Evolutionary conservation across 2,113 vertebrate species (phyloP), one percentile per base, ranked within the genome.

Genomic region (Pterophyllum scalare): DNA sequence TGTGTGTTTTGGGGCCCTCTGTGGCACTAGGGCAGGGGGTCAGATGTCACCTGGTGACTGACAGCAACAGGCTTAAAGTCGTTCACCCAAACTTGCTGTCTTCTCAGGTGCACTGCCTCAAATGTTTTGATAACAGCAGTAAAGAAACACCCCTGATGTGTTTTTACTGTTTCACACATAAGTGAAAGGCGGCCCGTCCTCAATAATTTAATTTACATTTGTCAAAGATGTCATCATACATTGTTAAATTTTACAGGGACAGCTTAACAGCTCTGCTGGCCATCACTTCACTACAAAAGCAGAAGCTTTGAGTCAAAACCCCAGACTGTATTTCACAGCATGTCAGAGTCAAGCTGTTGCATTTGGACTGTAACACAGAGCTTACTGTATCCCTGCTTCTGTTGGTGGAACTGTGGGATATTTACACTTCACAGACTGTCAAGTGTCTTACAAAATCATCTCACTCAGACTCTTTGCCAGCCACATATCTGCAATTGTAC

Each of bases 1-100:
- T 77, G 65, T 31, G 24, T 72, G 52, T 75, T 75, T 61, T 64
- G 62, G 59, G 83, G 28, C 52, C 64, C 20, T 57, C 33, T 62
- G 76, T 77, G 86, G 75, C 38, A 83, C 33, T 33, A 76, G 81
- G 67, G 75, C 57, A 85, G 75, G 86, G 87, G 87, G 74, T 91
- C 90, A 89, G 86, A 93, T 91, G 86, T 88, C 85, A 54, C 80
- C 74, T 74, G 84, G 85, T 93, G 92, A 94, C 64, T 90, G 93
- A 94, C 93, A 93, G 93, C 90, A 80, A 91, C 93, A 93, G 92
- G 86, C 89, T 91, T 87, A 33, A 87, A 89, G 82, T 72, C 9
- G 1, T 64, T 90, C 87, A 70, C 77, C 76, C 78, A 67, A 77
- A 85, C 75, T 46, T 20, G 64, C 89, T 70, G 81, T 88, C 80